phyloP scores from a whole-genome alignment of 2,797 vertebrate genomes.

The Cossypha niveicapilla region DNA sequence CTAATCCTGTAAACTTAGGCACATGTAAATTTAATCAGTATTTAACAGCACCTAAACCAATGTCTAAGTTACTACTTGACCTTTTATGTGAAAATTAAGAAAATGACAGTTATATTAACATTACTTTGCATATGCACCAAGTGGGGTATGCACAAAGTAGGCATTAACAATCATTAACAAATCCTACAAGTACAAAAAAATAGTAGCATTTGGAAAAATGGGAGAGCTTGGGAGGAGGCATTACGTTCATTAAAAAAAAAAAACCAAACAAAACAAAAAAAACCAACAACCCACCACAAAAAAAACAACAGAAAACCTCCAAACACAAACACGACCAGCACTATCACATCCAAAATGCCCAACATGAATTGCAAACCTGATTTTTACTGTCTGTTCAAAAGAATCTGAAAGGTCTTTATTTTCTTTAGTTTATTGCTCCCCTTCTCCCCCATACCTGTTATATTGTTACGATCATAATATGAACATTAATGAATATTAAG shows the following conservation, averaged over 20 bases:
- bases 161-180: neutral
- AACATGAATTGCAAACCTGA: neutral
- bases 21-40: neutral
- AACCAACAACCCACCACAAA: neutral
- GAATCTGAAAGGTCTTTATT: slow-evolving; percentile 1
- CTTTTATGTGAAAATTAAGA: neutral
- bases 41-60: slow-evolving; percentile 4
- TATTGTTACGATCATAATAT: neutral
- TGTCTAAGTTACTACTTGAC: neutral
- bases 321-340: neutral
- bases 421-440: slow-evolving; percentile 28
- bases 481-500: slow-evolving; percentile 70
- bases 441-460: neutral
- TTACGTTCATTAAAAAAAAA: neutral
- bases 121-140: neutral
- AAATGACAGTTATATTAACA: neutral
- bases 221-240: slow-evolving; percentile 2
- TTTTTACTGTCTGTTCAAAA: slow-evolving; percentile 24
- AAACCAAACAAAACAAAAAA: neutral
- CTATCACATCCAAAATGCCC: neutral
- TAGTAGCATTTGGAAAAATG: slow-evolving; percentile 2
- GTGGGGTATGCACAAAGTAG: neutral
- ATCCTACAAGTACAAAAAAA: neutral
- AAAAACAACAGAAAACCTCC: neutral
- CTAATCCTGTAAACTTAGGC: neutral